Conservation (phyloP, 2,113 vertebrate species). For the Chlamydotis undulata region DNA sequence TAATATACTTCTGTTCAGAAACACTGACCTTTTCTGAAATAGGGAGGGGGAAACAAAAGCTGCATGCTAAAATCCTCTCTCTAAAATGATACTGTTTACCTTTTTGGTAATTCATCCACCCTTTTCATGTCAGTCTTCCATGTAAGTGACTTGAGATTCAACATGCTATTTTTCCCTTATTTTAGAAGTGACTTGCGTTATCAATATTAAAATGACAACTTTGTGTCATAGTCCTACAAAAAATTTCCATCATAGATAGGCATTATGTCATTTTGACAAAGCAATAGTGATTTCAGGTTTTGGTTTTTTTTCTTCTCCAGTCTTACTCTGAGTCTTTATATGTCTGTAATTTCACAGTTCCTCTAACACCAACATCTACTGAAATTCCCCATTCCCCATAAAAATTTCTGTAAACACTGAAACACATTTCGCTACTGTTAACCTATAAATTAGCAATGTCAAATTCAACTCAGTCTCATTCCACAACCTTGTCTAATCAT, state of each 20-base stretch:
- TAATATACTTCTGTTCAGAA: not conserved
- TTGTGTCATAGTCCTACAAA: not conserved
- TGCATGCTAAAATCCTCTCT: not conserved
- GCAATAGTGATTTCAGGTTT: not conserved
- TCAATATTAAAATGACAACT: not conserved
- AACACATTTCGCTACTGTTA: not conserved
- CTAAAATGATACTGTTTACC: not conserved
- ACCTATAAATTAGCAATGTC: not conserved
- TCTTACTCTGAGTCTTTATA: not conserved
- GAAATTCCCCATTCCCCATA: not conserved
- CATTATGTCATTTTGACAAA: not conserved
- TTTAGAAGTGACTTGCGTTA: not conserved
- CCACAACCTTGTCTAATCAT: not conserved
- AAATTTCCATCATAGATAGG: not conserved
- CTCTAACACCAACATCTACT: not conserved
- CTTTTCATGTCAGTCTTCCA: not conserved
- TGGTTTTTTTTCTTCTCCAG: not conserved
- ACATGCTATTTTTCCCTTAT: not conserved
- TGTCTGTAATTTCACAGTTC: not conserved
- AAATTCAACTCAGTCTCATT: not conserved
- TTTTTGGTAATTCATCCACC: not conserved
- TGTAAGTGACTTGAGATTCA: not conserved
- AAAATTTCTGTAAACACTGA: not conserved
- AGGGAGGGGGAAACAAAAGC: not conserved
- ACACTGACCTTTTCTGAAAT: not conserved